Evolutionary conservation across 2,888 invertebrate genomes (phyloP).

Genomic region (Agrotis clavis): DNA sequence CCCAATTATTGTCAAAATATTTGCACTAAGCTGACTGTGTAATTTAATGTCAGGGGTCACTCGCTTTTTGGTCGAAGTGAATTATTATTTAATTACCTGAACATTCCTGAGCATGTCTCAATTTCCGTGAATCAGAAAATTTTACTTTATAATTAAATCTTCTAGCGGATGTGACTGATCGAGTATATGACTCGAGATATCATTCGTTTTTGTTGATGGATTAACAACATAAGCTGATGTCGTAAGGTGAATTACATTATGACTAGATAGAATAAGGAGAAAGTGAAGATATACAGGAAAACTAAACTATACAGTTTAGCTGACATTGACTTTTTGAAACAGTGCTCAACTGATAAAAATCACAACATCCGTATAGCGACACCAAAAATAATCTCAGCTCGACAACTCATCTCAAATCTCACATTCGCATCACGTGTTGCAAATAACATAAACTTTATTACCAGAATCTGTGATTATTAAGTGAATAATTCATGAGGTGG

Average conservation of each 20-base stretch:
- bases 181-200: neutral
- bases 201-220: neutral
- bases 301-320: no score
- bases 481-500: conserved; percentile 62
- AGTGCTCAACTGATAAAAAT: conserved; percentile 12
- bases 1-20: conserved; percentile 17
- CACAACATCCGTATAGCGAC: conserved; percentile 41
- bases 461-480: conserved; percentile 61
- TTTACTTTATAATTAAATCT: neutral
- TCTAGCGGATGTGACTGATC: neutral
- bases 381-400: conserved; percentile 41
- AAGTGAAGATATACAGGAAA: no score
- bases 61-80: neutral
- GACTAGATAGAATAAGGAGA: no score
- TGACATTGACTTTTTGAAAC: conserved; percentile 7
- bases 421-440: conserved; percentile 61
- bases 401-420: conserved; percentile 31
- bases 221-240: neutral
- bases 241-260: no score
- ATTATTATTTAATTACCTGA: conserved; percentile 6
- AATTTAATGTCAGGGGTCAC: conserved; percentile 34
- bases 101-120: conserved; percentile 23
- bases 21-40: conserved; percentile 11
- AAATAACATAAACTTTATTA: conserved; percentile 60
- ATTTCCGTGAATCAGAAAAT: neutral